These are phyloP conservation scores for Caranx melampygus DNA, from an alignment of 2,113 vertebrate species.

Conservation along the genomic window DNA sequence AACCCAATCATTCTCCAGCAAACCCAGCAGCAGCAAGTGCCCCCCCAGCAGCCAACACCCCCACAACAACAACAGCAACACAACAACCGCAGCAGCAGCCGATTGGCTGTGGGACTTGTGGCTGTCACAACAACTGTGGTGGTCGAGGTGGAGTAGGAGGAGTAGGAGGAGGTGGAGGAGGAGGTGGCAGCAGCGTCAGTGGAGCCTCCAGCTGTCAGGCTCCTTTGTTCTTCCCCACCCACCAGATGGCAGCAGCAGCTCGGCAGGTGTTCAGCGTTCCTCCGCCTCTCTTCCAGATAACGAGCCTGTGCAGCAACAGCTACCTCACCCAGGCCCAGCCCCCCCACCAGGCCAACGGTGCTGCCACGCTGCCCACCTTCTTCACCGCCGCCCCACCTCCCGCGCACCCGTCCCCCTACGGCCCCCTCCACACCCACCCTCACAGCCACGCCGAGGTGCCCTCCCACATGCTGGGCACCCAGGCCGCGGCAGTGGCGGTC, in stretches of 20 bases:
- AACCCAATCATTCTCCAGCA: constrained; percentile 72
- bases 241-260: constrained; percentile 79
- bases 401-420: constrained; percentile 79
- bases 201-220: constrained; percentile 74
- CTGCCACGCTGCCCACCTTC: constrained; percentile 88
- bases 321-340: constrained; percentile 95
- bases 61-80: constrained; percentile 71
- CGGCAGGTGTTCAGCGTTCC: constrained; percentile 91
- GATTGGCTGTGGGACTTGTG: constrained; percentile 89
- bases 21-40: constrained; percentile 81
- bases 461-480: constrained; percentile 88
- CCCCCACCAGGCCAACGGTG: constrained; percentile 91
- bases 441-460: constrained; percentile 83
- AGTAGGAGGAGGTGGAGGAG: constrained; percentile 24
- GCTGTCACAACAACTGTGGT: constrained; percentile 92
- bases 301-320: constrained; percentile 92
- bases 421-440: constrained; percentile 84
- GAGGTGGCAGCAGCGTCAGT: constrained; percentile 14
- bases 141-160: constrained; percentile 50
- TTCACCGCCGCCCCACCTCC: constrained; percentile 87
- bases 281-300: constrained; percentile 88
- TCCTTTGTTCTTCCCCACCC: constrained; percentile 88
- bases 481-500: constrained; percentile 77
- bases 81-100: constrained; percentile 77
- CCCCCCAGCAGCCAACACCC: constrained; percentile 79